Percentiles rank a stretch among this genome's conserved stretches.
Conservation (phyloP, 2,797 vertebrate species). For the Calcarius lapponicus region DNA sequence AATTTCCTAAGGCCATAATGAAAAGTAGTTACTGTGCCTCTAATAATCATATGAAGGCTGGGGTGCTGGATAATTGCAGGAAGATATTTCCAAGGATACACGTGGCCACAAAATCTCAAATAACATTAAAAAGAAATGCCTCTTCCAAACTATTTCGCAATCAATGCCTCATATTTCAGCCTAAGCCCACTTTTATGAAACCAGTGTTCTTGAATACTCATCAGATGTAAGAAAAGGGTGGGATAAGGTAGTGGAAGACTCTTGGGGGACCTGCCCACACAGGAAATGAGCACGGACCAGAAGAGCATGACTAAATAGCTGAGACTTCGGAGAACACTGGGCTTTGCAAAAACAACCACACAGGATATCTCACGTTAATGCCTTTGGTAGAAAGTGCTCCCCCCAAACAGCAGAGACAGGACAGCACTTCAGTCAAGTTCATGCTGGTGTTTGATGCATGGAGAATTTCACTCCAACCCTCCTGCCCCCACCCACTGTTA, state of each 20-base stretch:
- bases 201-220: background rate
- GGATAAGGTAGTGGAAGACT: background rate
- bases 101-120: background rate
- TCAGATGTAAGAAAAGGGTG: background rate
- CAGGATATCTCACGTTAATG: background rate
- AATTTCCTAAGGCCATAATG: background rate
- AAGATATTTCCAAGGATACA: background rate
- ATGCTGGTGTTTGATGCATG: fast-evolving
- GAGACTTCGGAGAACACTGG: background rate
- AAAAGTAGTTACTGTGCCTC: background rate
- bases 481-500: background rate
- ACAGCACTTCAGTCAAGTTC: background rate
- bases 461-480: background rate
- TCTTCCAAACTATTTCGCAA: background rate
- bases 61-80: background rate
- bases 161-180: background rate
- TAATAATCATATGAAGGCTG: background rate
- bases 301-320: background rate
- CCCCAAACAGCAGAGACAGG: background rate
- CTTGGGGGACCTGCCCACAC: background rate
- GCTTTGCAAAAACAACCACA: background rate
- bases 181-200: background rate
- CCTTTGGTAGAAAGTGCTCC: background rate
- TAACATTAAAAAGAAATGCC: background rate
- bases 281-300: background rate